Percentiles rank a stretch among this genome's conserved stretches.
Evolutionary conservation across 1,140 invertebrate species (phyloP).

Genomic region (Radopholus similis): DNA sequence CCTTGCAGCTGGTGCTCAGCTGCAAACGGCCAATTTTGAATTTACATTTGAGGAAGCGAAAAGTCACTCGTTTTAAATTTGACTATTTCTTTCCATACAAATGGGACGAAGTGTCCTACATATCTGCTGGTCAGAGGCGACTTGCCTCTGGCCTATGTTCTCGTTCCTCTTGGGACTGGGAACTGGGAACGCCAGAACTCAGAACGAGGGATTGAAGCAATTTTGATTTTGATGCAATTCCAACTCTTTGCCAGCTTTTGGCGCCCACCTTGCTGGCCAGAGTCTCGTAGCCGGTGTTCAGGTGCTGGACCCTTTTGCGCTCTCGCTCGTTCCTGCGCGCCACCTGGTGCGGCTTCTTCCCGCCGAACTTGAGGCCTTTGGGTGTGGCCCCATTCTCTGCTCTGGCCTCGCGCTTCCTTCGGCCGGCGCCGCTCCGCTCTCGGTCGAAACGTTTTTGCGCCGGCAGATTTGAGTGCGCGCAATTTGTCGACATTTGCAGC

Average conservation of each 20-base stretch:
- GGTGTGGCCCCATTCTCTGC: too few relatives aligned
- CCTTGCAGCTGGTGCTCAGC: not conserved
- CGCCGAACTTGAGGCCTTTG: slow-evolving; percentile 20
- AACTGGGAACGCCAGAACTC: too few relatives aligned
- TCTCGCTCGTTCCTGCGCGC: slow-evolving; percentile 40
- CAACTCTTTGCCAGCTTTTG: too few relatives aligned
- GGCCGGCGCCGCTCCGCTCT: not conserved
- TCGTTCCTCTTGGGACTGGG: too few relatives aligned
- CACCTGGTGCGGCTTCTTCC: slow-evolving; percentile 45
- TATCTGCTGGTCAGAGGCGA: too few relatives aligned
- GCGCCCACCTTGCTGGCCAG: slow-evolving; percentile 19
- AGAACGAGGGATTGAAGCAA: too few relatives aligned
- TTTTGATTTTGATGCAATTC: too few relatives aligned
- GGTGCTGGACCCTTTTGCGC: slow-evolving; percentile 31
- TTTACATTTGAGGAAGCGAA: too few relatives aligned
- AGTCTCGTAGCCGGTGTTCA: slow-evolving; percentile 40
- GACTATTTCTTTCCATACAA: too few relatives aligned
- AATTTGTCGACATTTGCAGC: not conserved
- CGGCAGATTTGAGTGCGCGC: not conserved
- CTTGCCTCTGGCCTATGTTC: too few relatives aligned
- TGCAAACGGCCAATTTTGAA: not conserved
- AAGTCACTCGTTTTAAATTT: too few relatives aligned
- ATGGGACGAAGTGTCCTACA: too few relatives aligned
- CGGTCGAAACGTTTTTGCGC: not conserved
- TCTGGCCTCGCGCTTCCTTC: not conserved